Base-by-base conservation (phyloP, 2,888 invertebrate species). In the Sphaerophoria taeniata region DNA sequence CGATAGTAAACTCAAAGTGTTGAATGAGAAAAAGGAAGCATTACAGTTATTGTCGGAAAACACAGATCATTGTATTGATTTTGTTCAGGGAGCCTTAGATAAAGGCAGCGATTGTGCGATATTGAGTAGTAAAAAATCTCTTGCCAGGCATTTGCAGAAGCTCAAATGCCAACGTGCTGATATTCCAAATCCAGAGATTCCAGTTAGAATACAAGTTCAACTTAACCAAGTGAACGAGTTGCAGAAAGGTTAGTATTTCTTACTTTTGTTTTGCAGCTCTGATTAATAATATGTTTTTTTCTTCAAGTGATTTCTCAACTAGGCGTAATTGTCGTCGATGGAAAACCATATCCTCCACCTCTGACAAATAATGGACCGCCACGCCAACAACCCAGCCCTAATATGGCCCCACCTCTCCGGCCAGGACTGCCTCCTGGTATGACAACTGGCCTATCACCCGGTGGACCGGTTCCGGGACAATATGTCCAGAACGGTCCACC, bases 101-200 rank as follows among this genome's bases (percentile, higher is more conserved):
- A 95, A 95, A 90, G 97, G 97, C 87, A 96, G 95, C 88, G 97
- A 97, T 91, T 96, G 96, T 92, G 97, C 97, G 56, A 93, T 97
- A 88, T 93, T 97, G 87, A 96, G 96, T 91, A 95, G 95, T 92
- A 97, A 97, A 94, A 96, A 95, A 93, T 95, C 94, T 87, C 93
- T 95, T 80, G 94, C 95, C 61, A 94, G 94, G 87, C 96, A 97
- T 92, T 93, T 97, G 89, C 96, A 96, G 92, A 94, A 96, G 90
- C 95, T 97, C 89, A 97, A 97, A 92, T 95, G 95, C 89, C 95
- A 96, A 86, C 94, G 97, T 88, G 97, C 97, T 3, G 97, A 97
- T 93, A 97, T 97, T 90, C 97, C 97, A 87, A 97, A 97, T 93
- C 97, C 97, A 16, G 97, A 97, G 93, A 96, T 97, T 88, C 97